Evolutionary conservation across 2,113 vertebrate genomes (phyloP).

Genomic region (Steatornis caripensis): DNA sequence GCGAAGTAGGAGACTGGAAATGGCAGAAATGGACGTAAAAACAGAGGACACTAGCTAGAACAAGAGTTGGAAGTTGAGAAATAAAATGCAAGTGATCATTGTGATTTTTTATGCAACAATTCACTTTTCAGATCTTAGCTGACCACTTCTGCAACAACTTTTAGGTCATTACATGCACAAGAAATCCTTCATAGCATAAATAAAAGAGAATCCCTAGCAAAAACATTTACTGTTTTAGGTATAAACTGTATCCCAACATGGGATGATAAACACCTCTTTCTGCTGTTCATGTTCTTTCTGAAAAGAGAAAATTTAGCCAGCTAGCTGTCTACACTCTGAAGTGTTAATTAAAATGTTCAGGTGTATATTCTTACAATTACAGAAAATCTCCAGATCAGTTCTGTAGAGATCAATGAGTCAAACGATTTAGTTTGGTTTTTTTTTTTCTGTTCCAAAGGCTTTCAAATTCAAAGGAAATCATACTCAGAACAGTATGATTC

Average conservation of each 20-base stretch:
- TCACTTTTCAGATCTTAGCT: neutral
- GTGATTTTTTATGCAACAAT: neutral
- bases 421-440: neutral
- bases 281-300: neutral
- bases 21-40: neutral
- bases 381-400: slow-evolving; percentile 6
- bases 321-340: neutral
- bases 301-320: slow-evolving; percentile 26
- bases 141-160: neutral
- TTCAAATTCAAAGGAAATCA: neutral
- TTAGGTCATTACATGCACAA: neutral
- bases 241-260: neutral
- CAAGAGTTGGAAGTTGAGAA: neutral
- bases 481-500: neutral
- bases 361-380: slow-evolving; percentile 5
- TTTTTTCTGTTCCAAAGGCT: neutral
- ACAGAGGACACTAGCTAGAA: neutral
- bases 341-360: slow-evolving; percentile 43
- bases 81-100: neutral
- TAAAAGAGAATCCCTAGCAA: neutral
- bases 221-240: neutral
- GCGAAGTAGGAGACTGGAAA: neutral
- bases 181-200: neutral
- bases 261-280: slow-evolving; percentile 12
- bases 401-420: slow-evolving; percentile 13